phyloP scores from a whole-genome alignment of 2,888 invertebrate genomes.

The Shargacucullia verbasci region DNA sequence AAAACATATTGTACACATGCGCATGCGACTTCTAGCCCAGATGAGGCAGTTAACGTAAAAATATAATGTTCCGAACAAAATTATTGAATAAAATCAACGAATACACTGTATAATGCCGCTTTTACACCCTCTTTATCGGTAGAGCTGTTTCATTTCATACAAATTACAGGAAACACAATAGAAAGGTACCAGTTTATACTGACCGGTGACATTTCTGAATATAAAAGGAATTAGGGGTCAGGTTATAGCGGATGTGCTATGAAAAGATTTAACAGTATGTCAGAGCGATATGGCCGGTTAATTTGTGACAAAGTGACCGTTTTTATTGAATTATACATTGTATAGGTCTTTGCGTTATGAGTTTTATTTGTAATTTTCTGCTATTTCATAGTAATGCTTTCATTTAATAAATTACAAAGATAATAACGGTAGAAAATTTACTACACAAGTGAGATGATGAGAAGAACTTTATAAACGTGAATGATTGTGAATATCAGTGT shows the following conservation, averaged over 20 bases:
- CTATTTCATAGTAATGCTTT: too few relatives aligned
- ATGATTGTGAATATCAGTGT: too few relatives aligned
- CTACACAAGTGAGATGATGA: too few relatives aligned
- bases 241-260: slow-evolving; percentile 20
- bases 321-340: slow-evolving; percentile 49
- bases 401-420: too few relatives aligned
- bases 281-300: slow-evolving; percentile 52
- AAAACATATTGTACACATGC: too few relatives aligned
- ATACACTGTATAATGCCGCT: slow-evolving; percentile 10
- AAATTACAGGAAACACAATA: slow-evolving; percentile 45
- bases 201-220: slow-evolving; percentile 3
- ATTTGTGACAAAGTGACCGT: slow-evolving; percentile 52
- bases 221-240: slow-evolving; percentile 24
- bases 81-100: too few relatives aligned
- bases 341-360: slow-evolving; percentile 18
- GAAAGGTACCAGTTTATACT: slow-evolving; percentile 14
- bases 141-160: slow-evolving; percentile 50
- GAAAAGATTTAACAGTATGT: slow-evolving; percentile 22
- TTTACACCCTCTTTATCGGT: slow-evolving; percentile 40
- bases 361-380: slow-evolving; percentile 34
- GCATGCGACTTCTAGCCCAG: too few relatives aligned
- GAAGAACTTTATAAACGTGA: too few relatives aligned
- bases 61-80: too few relatives aligned
- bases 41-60: too few relatives aligned
- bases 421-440: too few relatives aligned